Percentiles rank a stretch among this genome's conserved stretches.
Evolutionary conservation across 2,113 vertebrate species (phyloP).

Genomic region (Mionectes macconnelli): DNA sequence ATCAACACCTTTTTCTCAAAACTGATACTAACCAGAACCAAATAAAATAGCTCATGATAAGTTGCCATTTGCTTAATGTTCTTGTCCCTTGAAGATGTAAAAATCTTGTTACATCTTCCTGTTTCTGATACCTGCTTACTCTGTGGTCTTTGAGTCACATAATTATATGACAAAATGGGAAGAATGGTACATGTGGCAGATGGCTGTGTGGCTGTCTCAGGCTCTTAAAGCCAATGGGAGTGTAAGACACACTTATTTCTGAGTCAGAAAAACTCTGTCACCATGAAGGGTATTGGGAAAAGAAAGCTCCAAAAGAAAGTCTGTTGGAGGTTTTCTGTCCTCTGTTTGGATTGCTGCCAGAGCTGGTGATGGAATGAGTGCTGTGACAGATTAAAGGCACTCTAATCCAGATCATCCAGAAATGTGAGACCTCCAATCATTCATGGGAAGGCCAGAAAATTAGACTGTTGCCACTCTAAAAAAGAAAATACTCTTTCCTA

Average conservation of each 20-base stretch:
- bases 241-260: background rate
- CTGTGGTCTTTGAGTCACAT: background rate
- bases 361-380: background rate
- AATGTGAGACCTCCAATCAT: slow-evolving; percentile 20
- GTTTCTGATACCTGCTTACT: background rate
- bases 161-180: background rate
- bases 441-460: background rate
- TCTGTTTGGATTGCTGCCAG: slow-evolving; percentile 45
- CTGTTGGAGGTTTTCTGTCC: background rate
- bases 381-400: slow-evolving; percentile 36
- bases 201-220: background rate
- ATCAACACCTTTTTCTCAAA: background rate
- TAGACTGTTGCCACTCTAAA: background rate
- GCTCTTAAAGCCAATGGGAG: background rate
- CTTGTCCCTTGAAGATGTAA: background rate
- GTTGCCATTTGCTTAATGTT: background rate
- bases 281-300: background rate
- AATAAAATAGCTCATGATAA: background rate
- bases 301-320: background rate
- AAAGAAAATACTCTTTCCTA: background rate
- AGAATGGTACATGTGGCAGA: background rate
- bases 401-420: slow-evolving; percentile 61
- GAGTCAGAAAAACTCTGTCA: background rate
- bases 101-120: background rate
- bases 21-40: background rate